Evolutionary conservation across 2,113 vertebrate species (phyloP).

Genomic region (Poecilia latipinna): DNA sequence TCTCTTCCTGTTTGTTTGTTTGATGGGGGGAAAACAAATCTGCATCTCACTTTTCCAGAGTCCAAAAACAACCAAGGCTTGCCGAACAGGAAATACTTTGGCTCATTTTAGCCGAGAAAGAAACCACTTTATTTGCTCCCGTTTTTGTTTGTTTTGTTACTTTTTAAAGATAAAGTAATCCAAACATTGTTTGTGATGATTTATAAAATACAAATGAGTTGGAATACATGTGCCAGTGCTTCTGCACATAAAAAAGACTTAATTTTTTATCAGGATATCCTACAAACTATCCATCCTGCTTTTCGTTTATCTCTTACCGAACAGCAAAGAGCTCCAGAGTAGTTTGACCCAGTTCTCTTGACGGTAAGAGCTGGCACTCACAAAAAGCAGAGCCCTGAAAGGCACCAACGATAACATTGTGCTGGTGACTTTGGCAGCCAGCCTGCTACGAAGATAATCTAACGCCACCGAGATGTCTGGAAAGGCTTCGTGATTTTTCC

Average conservation of each 20-base stretch:
- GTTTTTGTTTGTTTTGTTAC: not conserved
- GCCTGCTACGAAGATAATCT: slow-evolving; percentile 53
- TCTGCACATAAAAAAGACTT: slow-evolving; percentile 13
- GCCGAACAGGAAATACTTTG: slow-evolving; percentile 15
- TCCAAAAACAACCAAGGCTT: slow-evolving; percentile 61
- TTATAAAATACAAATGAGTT: slow-evolving; percentile 11
- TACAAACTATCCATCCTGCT: not conserved
- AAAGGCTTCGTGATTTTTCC: slow-evolving; percentile 48
- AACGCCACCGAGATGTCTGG: slow-evolving; percentile 68
- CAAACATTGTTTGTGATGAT: slow-evolving; percentile 27
- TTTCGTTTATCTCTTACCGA: slow-evolving; percentile 24
- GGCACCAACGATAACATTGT: slow-evolving; percentile 38
- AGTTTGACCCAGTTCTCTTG: slow-evolving; percentile 3
- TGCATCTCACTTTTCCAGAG: slow-evolving; percentile 26
- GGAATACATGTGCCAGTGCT: not conserved
- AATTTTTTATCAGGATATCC: not conserved
- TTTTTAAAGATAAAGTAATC: slow-evolving; percentile 24
- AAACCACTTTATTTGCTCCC: slow-evolving; percentile 32
- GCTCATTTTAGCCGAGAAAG: slow-evolving; percentile 58
- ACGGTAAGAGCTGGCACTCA: slow-evolving; percentile 36
- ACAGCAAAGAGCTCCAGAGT: slow-evolving; percentile 31
- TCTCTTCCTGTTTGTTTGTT: slow-evolving; percentile 29
- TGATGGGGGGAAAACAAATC: slow-evolving; percentile 7
- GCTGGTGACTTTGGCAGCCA: slow-evolving; percentile 47
- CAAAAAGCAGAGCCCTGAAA: slow-evolving; percentile 37